Conservation (phyloP, 2,797 vertebrate genomes). For the Lutjanus campechanus region DNA sequence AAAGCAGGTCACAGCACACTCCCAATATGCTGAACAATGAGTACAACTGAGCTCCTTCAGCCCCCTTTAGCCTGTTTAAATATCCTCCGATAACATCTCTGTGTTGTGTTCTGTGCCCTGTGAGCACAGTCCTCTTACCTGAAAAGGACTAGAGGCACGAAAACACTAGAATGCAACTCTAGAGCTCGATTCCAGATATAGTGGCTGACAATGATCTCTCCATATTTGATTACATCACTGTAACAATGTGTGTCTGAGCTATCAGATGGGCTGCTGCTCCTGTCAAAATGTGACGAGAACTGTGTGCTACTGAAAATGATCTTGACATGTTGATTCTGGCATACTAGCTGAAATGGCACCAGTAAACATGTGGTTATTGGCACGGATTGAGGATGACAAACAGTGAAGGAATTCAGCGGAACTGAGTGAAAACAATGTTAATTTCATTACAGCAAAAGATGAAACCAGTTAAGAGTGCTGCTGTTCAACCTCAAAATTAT, state of each 20-base stretch:
- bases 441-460: background rate
- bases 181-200: constrained; percentile 46
- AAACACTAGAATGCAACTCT: constrained; percentile 51
- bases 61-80: constrained; percentile 72
- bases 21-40: constrained; percentile 76
- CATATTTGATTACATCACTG: constrained; percentile 60
- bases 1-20: constrained; percentile 80
- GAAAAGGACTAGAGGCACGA: constrained; percentile 59
- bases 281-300: constrained; percentile 9
- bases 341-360: background rate
- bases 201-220: constrained; percentile 39
- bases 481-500: background rate
- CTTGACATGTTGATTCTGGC: background rate
- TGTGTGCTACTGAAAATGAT: background rate
- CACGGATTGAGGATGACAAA: background rate
- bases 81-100: constrained; percentile 79
- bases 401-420: background rate
- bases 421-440: background rate
- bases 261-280: constrained; percentile 27
- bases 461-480: background rate
- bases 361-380: background rate
- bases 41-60: constrained; percentile 68
- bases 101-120: constrained; percentile 46
- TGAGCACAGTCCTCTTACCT: constrained; percentile 52
- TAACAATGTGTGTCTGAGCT: constrained; percentile 27